phyloP scores from a whole-genome alignment of 2,888 invertebrate species.

The Amorpha juglandis region DNA sequence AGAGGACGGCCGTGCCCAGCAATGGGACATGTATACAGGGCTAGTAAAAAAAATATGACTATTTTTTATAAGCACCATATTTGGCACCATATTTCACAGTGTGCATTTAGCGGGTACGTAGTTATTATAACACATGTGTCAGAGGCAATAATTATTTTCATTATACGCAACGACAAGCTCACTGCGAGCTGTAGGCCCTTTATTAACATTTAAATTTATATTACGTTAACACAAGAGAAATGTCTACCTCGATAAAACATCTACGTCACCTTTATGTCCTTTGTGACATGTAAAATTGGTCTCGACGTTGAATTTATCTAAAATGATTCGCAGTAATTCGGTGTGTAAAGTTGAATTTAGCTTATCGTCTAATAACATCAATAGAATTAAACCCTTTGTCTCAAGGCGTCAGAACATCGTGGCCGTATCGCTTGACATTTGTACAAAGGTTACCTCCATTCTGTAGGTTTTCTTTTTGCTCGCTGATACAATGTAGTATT shows the following conservation, averaged over 20 bases:
- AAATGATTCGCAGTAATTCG: constrained; percentile 54
- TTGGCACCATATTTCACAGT: constrained; percentile 39
- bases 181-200: constrained; percentile 66
- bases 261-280: constrained; percentile 62
- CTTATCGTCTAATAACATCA: constrained; percentile 48
- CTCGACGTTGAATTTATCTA: constrained; percentile 40
- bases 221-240: constrained; percentile 66
- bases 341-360: constrained; percentile 61
- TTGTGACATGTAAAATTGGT: constrained; percentile 60
- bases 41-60: background rate
- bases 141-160: constrained; percentile 65
- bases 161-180: constrained; percentile 58
- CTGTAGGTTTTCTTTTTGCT: constrained; percentile 75
- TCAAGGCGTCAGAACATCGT: constrained; percentile 73
- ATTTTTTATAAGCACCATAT: constrained; percentile 29
- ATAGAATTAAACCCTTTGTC: constrained; percentile 80
- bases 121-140: constrained; percentile 61
- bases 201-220: constrained; percentile 75
- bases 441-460: constrained; percentile 77
- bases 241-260: constrained; percentile 64
- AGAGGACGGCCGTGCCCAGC: no score
- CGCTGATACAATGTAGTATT: constrained; percentile 71
- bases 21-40: no score
- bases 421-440: constrained; percentile 78
- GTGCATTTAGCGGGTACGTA: constrained; percentile 51